Percentiles rank a stretch among this genome's conserved stretches.
These are phyloP conservation scores for Atrina japonica DNA, from an alignment of 2,888 invertebrate species.

Conservation along the genomic window DNA sequence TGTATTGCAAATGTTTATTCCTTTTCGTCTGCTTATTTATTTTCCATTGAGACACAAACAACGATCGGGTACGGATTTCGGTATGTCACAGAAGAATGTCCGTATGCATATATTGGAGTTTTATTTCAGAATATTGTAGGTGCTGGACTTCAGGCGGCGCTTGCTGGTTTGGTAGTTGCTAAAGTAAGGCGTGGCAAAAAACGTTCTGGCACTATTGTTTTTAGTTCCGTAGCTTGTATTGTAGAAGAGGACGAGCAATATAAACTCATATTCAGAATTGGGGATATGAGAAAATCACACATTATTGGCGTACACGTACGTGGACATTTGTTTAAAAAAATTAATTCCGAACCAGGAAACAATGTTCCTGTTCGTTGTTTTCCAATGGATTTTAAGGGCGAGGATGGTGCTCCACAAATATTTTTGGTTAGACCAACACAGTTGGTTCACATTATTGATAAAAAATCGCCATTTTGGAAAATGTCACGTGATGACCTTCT, in stretches of 20 bases:
- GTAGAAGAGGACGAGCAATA: constrained; percentile 82
- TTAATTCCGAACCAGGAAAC: constrained; percentile 94
- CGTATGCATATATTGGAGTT: constrained; percentile 92
- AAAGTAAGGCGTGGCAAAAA: constrained; percentile 97
- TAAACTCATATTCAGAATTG: constrained; percentile 79
- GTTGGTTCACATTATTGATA: constrained; percentile 95
- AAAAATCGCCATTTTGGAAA: constrained; percentile 92
- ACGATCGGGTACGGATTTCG: constrained; percentile 95
- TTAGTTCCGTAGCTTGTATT: constrained; percentile 94
- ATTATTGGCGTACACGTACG: constrained; percentile 91
- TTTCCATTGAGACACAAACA: constrained; percentile 97
- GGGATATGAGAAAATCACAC: constrained; percentile 78
- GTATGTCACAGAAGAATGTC: constrained; percentile 93
- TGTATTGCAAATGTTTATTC: constrained; percentile 87
- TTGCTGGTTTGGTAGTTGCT: constrained; percentile 91
- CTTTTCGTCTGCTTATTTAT: constrained; percentile 95
- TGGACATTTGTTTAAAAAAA: constrained; percentile 94
- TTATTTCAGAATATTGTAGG: constrained; percentile 95
- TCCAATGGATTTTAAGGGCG: constrained; percentile 93
- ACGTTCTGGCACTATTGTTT: constrained; percentile 88
- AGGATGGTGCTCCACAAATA: constrained; percentile 93
- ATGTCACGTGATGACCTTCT: constrained; percentile 94
- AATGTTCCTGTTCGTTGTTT: constrained; percentile 90
- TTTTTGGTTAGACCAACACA: constrained; percentile 99
- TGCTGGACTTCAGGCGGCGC: constrained; percentile 86